These are phyloP conservation scores for Panagrolaimus sp. DNA, from an alignment of 1,140 invertebrate species.

Conservation along the genomic window DNA sequence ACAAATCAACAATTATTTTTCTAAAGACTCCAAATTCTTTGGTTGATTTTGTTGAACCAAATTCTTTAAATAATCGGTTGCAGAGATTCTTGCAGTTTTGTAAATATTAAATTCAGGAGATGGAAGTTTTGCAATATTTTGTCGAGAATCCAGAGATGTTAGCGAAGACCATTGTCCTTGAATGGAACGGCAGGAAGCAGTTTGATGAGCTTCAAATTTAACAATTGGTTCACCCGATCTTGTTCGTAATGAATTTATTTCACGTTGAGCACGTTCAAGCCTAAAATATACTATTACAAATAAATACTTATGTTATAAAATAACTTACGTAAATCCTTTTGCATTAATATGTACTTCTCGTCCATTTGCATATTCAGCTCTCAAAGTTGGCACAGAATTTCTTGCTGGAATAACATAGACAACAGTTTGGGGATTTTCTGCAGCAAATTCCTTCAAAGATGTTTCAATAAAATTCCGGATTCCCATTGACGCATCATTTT, in stretches of 20 bases:
- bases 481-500: conserved; percentile 38
- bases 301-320: neutral
- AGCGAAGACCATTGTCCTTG: conserved; percentile 42
- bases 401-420: conserved; percentile 41
- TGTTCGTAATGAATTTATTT: conserved; percentile 41
- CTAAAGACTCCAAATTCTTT: too few species aligned
- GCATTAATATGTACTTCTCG: conserved; percentile 41
- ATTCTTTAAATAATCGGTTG: conserved; percentile 33
- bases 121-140: conserved; percentile 31
- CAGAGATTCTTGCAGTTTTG: conserved; percentile 1
- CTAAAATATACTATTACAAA: conserved; percentile 24
- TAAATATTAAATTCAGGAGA: conserved; percentile 30
- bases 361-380: conserved; percentile 49
- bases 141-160: conserved; percentile 23
- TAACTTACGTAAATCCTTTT: conserved; percentile 33
- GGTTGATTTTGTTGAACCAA: neutral
- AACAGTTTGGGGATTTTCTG: conserved; percentile 36
- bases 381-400: conserved; percentile 29
- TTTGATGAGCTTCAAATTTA: conserved; percentile 39
- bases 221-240: conserved; percentile 41
- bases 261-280: conserved; percentile 30
- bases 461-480: conserved; percentile 41
- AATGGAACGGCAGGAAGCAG: conserved; percentile 35
- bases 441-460: conserved; percentile 34
- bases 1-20: too few species aligned